Base-by-base conservation (phyloP, 2,888 invertebrate species). In the Agonopterix heracliana region DNA sequence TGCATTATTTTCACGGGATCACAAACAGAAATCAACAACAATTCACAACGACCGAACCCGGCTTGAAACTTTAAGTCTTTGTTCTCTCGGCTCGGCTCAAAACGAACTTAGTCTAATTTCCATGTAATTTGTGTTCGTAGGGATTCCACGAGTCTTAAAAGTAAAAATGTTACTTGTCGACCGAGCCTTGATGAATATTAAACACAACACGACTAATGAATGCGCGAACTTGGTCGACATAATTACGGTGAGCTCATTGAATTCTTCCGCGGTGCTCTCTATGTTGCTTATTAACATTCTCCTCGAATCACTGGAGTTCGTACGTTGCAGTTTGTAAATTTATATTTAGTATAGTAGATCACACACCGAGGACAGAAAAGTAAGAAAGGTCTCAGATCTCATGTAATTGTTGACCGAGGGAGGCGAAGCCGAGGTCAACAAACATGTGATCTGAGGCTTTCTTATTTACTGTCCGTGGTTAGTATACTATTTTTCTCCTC, bases 161-260 rank as follows among this genome's bases (percentile, higher is more conserved):
- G 61, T 61, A 64, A 49, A 51, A 45, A 45, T 50, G 48, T 44
- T 45, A 48, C 49, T 17, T 41, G 12, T 41, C 9, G 38, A 36
- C 41, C 42, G 51, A 60, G 47, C 64, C 57, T 71, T 77, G 73
- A 71, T 83, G 81, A 85, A 84, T 83, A 81, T 81, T 82, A 77
- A 80, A 74, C 69, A 74, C 66, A 69, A 77, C 75, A 68, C 60
- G 66, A 54, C 67, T 82, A 81, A 81, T 78, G 72, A 79, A 80
- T 74, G 76, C 77, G 65, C 63, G 67, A 77, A 79, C 70, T 79
- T 81, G 65, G 69, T 75, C 70, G 63, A 77, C 75, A 77, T 81
- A 75, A 83, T 83, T 81, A 79, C 72, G 63, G 63, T 59, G 67
- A 61, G 70, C 75, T 81, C 79, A 79, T 79, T 79, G 78, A 82